These are phyloP conservation scores for Tetragnatha montana DNA, from an alignment of 2,888 invertebrate species.

Conservation along the genomic window DNA sequence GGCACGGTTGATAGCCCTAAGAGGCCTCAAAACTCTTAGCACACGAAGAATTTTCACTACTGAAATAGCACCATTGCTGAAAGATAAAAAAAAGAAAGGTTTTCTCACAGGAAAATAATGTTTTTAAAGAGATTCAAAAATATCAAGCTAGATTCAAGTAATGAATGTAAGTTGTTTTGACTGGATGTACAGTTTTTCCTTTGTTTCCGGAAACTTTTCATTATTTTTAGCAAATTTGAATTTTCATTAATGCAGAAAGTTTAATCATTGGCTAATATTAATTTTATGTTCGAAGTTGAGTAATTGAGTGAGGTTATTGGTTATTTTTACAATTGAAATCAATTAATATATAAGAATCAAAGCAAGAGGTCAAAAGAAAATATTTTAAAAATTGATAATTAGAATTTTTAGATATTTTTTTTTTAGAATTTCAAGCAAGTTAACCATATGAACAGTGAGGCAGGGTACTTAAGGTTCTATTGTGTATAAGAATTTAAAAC, in stretches of 20 bases:
- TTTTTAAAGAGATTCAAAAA: neutral
- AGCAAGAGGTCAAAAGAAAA: neutral
- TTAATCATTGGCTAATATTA: neutral
- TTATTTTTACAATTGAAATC: no score
- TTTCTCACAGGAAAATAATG: neutral
- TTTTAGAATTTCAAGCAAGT: no score
- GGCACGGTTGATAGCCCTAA: conserved; percentile 99
- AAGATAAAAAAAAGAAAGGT: neutral
- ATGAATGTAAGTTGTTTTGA: neutral
- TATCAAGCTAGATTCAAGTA: neutral
- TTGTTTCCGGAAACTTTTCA: neutral
- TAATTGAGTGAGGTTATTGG: neutral
- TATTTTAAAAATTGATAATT: neutral
- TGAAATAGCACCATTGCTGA: conserved; percentile 88
- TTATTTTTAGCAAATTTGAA: neutral
- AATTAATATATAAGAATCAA: neutral
- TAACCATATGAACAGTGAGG: no score
- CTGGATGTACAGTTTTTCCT: neutral
- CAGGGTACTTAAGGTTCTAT: no score
- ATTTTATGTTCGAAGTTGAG: neutral
- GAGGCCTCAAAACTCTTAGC: conserved; percentile 93
- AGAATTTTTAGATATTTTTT: no score
- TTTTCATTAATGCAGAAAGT: neutral
- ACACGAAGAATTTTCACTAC: conserved; percentile 99
- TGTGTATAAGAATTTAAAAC: no score